phyloP scores from a whole-genome alignment of 2,797 vertebrate species.

The Babyrousa celebensis region DNA sequence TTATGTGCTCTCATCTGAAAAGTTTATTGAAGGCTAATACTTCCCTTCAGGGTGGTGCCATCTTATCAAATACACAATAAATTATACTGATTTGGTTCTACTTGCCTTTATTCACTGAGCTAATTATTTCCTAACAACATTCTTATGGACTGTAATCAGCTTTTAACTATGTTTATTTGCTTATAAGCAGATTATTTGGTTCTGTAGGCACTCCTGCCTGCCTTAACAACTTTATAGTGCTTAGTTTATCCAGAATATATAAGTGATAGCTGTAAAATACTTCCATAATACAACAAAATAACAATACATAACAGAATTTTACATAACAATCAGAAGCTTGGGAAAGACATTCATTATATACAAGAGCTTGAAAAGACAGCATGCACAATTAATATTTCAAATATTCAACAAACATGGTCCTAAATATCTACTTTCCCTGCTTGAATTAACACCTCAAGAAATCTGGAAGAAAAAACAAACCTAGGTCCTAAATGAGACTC shows the following conservation, averaged over 20 bases:
- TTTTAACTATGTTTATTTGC: conserved; percentile 25
- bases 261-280: not conserved
- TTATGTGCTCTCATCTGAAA: not conserved
- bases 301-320: not conserved
- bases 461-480: conserved; percentile 7
- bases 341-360: not conserved
- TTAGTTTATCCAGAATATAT: conserved; percentile 43
- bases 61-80: conserved; percentile 38
- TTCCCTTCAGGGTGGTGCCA: not conserved
- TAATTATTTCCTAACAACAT: conserved; percentile 64
- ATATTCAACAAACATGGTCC: not conserved
- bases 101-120: conserved; percentile 13
- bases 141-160: not conserved
- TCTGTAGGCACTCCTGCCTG: not conserved
- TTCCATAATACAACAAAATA: not conserved
- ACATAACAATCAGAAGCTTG: not conserved
- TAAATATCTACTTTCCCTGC: not conserved
- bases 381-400: not conserved
- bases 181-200: not conserved
- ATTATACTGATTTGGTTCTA: not conserved
- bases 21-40: not conserved
- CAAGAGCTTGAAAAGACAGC: not conserved
- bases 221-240: not conserved
- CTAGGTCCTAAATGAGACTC: conserved; percentile 76
- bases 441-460: conserved; percentile 50